Evolutionary conservation across 30 jellyfish, hydroid and myxozoan genomes (phyloP).

Genomic region (Aurelia coerulea): DNA sequence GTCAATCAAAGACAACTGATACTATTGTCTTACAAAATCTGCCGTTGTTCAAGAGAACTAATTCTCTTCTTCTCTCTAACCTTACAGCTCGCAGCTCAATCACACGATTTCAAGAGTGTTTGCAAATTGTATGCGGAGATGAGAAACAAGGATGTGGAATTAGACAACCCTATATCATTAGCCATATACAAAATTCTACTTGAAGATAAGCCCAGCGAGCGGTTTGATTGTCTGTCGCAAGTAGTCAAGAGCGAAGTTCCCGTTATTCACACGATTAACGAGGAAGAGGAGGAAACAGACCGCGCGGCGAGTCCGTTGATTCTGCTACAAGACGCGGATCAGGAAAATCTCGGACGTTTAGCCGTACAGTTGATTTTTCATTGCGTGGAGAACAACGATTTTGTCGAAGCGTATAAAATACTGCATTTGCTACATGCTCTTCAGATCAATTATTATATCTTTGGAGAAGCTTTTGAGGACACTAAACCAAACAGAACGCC

Average conservation of each 20-base stretch:
- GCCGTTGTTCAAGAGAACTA: no score
- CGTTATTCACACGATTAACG: slow-evolving; percentile 13
- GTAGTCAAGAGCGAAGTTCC: slow-evolving; percentile 20
- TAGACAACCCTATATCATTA: slow-evolving; percentile 11
- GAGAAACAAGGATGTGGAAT: slow-evolving; percentile 12
- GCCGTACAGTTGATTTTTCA: slow-evolving; percentile 53
- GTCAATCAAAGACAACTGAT: no score
- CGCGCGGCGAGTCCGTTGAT: background rate
- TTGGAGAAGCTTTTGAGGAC: slow-evolving; percentile 30
- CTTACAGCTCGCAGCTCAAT: slow-evolving; percentile 32
- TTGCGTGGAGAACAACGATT: slow-evolving; percentile 19
- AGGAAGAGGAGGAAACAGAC: slow-evolving; percentile 26
- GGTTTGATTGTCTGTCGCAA: slow-evolving; percentile 5
- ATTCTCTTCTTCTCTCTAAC: no score
- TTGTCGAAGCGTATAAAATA: slow-evolving; percentile 34
- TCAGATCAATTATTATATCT: slow-evolving; percentile 45
- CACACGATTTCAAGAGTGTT: slow-evolving; percentile 14
- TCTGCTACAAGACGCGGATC: slow-evolving; percentile 37
- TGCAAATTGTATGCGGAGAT: slow-evolving; percentile 17
- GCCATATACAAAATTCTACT: slow-evolving; percentile 13
- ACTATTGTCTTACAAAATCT: no score
- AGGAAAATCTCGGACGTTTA: slow-evolving; percentile 64
- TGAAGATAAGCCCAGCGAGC: slow-evolving; percentile 1
- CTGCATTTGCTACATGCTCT: slow-evolving; percentile 52
- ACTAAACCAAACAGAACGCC: slow-evolving; percentile 19